Conservation (phyloP, 2,797 vertebrate genomes). For the Peromyscus aztecus region DNA sequence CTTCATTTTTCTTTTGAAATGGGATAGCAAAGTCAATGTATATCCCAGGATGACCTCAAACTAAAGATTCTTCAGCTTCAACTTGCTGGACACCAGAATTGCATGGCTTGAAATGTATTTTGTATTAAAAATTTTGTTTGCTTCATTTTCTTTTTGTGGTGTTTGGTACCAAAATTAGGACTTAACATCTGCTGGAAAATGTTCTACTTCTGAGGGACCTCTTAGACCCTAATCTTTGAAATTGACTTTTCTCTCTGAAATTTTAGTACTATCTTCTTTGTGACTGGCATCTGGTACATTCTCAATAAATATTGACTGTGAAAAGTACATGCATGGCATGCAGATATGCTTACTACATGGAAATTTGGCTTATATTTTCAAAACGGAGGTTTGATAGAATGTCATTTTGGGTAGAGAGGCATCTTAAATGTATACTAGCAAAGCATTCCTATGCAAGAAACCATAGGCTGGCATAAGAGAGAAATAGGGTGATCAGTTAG, state of each 20-base stretch:
- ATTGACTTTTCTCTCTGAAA: not conserved
- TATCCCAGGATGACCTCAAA: not conserved
- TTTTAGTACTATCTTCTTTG: not conserved
- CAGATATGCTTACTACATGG: not conserved
- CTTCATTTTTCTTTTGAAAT: not conserved
- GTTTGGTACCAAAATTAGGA: not conserved
- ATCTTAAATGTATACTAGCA: not conserved
- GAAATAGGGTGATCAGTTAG: not conserved
- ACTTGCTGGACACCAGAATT: not conserved
- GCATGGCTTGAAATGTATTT: not conserved
- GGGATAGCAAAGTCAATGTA: not conserved
- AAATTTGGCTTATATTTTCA: not conserved
- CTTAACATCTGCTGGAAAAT: not conserved
- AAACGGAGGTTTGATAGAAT: not conserved
- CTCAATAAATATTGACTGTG: not conserved
- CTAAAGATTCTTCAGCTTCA: not conserved
- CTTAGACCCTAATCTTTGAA: not conserved
- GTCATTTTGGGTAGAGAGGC: not conserved
- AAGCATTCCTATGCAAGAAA: not conserved
- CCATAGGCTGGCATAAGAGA: not conserved
- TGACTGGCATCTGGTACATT: not conserved
- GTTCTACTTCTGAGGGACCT: not conserved
- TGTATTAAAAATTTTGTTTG: not conserved
- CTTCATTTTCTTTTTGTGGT: not conserved
- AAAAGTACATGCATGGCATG: not conserved